phyloP scores from a whole-genome alignment of 1,140 invertebrate species.

The Neodiprion virginianus region DNA sequence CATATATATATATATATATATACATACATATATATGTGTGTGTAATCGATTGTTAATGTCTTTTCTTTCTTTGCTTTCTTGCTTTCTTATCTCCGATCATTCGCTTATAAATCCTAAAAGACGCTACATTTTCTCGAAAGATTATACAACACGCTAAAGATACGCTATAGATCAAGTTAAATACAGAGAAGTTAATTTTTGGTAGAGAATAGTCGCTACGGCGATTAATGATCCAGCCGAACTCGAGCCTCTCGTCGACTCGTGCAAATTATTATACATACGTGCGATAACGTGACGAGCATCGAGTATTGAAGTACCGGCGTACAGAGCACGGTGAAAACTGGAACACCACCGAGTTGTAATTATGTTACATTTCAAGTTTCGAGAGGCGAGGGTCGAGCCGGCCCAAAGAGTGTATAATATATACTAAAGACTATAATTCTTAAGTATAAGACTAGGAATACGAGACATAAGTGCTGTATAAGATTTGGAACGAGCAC shows the following conservation, averaged over 20 bases:
- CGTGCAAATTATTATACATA: too few species aligned
- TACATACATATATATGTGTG: not conserved
- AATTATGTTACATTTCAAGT: too few species aligned
- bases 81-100: not conserved
- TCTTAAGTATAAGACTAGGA: not conserved
- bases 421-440: constrained; percentile 2
- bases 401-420: not conserved
- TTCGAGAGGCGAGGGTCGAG: not conserved
- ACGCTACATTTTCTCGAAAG: not conserved
- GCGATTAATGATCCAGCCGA: not conserved
- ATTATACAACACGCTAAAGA: not conserved
- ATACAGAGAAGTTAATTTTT: constrained; percentile 1
- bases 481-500: not conserved
- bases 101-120: not conserved
- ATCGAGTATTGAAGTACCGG: too few species aligned
- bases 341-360: too few species aligned
- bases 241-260: too few species aligned
- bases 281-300: too few species aligned
- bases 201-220: not conserved
- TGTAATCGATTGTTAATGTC: constrained; percentile 1
- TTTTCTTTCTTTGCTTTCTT: not conserved
- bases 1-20: not conserved
- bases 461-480: constrained; percentile 7
- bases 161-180: constrained; percentile 3
- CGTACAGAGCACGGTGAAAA: too few species aligned